Evolutionary conservation across 2,888 invertebrate genomes (phyloP).

Genomic region (Sphaerophoria taeniata): DNA sequence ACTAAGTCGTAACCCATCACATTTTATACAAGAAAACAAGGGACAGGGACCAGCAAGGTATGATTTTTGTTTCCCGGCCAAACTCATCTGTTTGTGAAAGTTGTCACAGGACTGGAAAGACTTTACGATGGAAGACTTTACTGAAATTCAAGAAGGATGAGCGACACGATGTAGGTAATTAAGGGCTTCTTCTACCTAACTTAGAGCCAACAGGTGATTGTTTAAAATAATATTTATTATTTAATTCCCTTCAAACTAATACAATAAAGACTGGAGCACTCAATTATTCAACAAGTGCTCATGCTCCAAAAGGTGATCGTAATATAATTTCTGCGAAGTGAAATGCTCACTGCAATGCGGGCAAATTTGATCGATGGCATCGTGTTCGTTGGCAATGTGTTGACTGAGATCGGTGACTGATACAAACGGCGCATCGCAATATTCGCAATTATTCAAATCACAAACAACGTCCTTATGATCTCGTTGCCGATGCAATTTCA

Average conservation of each 20-base stretch:
- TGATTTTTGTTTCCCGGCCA: too few species aligned
- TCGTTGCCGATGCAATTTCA: constrained; percentile 76
- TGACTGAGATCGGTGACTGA: constrained; percentile 75
- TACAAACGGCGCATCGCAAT: constrained; percentile 75
- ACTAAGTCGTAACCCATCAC: too few species aligned
- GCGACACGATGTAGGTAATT: too few species aligned
- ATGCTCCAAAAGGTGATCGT: constrained; percentile 76
- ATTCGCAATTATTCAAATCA: constrained; percentile 76
- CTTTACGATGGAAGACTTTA: too few species aligned
- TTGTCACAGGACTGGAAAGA: too few species aligned
- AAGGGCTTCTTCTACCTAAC: too few species aligned
- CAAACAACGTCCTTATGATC: constrained; percentile 75
- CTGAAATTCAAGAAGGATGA: too few species aligned
- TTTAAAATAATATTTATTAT: neutral
- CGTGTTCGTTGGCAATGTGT: constrained; percentile 75
- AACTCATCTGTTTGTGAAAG: too few species aligned
- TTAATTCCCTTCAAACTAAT: neutral
- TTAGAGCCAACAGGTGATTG: too few species aligned
- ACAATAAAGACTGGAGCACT: constrained; percentile 1
- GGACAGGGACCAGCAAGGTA: too few species aligned
- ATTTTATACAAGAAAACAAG: too few species aligned
- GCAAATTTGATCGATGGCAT: constrained; percentile 75
- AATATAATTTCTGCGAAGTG: constrained; percentile 75
- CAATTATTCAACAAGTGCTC: constrained; percentile 67
- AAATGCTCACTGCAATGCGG: constrained; percentile 75